Evolutionary conservation across 2,797 vertebrate genomes (phyloP), one percentile per base, ranked within the genome.

Genomic region (Spinus pinus): DNA sequence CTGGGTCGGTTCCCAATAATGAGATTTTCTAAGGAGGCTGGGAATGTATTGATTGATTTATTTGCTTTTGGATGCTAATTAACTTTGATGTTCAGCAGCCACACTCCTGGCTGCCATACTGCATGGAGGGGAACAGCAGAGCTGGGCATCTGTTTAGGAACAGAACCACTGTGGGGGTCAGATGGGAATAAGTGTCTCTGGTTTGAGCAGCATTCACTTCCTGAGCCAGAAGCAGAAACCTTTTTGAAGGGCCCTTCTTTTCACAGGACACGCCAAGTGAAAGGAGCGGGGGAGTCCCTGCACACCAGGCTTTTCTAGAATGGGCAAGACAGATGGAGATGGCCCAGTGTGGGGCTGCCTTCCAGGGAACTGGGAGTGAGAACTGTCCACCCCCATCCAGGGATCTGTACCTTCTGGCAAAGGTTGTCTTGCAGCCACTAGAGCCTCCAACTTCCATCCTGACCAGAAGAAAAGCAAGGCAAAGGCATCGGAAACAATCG

Each of bases 1-100:
- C 86, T 79, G 47, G 58, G 75, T 74, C 4, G 39, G 66, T 91
- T 96, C 95, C 62, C 67, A 94, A 91, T 95, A 93, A 94, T 22
- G 71, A 94, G 77, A 88, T 87, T 91, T 94, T 94, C 90, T 73
- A 74, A 93, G 79, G 61, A 77, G 69, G 50, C 37, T 83, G 89
- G 60, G 88, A 57, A 44, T 1, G n/a, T 60, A 91, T 90, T 92
- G 90, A 90, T 95, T 54, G 62, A 89, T 88, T 89, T 93, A 86
- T 91, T 95, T 87, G 62, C 77, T 78, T 70, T 81, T 80, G 80
- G 64, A 81, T 75, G 75, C 41, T 82, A 90, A 87, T 67, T 62
- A 65, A 73, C 88, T 95, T 79, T 91, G 94, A 96, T 81, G 81
- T 75, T 94, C 49, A 42, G 44, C 50, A 85, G 71, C 87, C 92